Evolutionary conservation across 2,113 vertebrate species (phyloP).

Genomic region (Alligator sinensis): DNA sequence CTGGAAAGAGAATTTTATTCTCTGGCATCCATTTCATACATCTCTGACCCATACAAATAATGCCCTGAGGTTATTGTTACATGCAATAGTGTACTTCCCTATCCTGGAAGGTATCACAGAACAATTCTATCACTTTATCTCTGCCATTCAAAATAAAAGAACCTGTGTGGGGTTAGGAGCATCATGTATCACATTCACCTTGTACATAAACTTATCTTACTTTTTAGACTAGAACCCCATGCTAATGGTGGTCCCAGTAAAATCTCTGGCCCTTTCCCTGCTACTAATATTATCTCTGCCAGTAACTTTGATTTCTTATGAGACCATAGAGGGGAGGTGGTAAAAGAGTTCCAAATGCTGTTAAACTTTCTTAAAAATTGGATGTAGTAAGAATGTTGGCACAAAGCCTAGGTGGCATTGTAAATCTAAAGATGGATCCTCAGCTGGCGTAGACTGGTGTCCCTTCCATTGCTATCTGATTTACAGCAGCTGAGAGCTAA

Average conservation of each 20-base stretch:
- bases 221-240: slow-evolving; percentile 17
- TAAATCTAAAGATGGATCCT: neutral
- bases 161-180: neutral
- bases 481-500: neutral
- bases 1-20: neutral
- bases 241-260: neutral
- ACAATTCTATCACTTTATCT: neutral
- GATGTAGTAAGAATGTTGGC: slow-evolving; percentile 30
- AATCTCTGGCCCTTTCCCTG: slow-evolving; percentile 41
- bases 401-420: slow-evolving; percentile 36
- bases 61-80: neutral
- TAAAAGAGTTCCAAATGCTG: slow-evolving; percentile 21
- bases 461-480: neutral
- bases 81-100: neutral
- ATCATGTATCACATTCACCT: neutral
- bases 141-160: neutral
- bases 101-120: slow-evolving; percentile 12
- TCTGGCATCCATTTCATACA: neutral
- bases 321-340: neutral
- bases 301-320: slow-evolving; percentile 14
- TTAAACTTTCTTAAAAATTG: slow-evolving; percentile 20
- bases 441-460: slow-evolving; percentile 37
- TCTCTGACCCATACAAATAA: neutral
- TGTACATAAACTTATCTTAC: neutral
- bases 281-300: slow-evolving; percentile 26